These are phyloP conservation scores for Drosophila repleta DNA, from an alignment of 1,140 invertebrate genomes.

Conservation along the genomic window DNA sequence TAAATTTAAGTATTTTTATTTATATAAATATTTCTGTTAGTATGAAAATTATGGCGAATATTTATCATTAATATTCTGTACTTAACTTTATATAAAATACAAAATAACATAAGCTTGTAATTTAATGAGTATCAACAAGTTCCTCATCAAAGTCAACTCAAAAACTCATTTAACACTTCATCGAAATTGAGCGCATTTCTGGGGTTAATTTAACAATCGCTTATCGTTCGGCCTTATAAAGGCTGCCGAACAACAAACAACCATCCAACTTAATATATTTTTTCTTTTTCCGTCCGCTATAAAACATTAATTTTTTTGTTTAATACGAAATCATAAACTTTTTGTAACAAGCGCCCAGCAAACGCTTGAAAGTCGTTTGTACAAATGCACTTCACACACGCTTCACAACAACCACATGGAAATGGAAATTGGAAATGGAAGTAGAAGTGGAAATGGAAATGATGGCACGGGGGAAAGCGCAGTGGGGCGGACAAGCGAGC, in stretches of 20 bases:
- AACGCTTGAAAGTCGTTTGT: constrained; percentile 73
- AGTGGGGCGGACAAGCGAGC: background rate
- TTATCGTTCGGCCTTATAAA: background rate
- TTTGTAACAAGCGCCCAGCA: constrained; percentile 76
- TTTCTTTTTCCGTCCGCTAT: constrained; percentile 54
- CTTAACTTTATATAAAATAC: no score
- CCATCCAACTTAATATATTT: constrained; percentile 51
- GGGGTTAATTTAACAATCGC: constrained; percentile 37
- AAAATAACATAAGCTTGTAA: no score
- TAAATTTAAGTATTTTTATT: no score
- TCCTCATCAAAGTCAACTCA: no score
- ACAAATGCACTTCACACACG: constrained; percentile 60
- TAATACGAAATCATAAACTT: constrained; percentile 80
- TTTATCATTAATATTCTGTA: no score
- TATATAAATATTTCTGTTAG: background rate
- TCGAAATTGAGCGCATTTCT: background rate
- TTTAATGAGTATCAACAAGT: no score
- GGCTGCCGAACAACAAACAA: constrained; percentile 11
- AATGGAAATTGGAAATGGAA: constrained; percentile 32
- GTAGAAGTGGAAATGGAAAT: constrained; percentile 5
- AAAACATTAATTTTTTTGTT: constrained; percentile 80
- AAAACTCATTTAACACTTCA: no score
- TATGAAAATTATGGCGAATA: no score
- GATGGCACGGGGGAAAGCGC: background rate
- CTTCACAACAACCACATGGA: constrained; percentile 46